Base-by-base conservation (phyloP, 2,888 invertebrate species). In the Hemithea aestivaria region DNA sequence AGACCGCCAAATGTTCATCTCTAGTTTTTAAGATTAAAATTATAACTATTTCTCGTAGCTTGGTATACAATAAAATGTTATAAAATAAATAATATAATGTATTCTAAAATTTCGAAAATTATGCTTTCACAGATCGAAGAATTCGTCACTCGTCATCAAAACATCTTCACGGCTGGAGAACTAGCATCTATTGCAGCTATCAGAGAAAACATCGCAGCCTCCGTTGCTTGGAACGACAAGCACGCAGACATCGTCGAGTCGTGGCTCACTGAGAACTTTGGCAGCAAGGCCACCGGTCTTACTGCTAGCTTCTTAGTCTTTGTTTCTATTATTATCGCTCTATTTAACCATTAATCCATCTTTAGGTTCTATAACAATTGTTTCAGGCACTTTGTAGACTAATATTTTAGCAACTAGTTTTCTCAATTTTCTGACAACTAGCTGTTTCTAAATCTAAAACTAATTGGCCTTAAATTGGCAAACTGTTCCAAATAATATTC, bases 81-180 rank as follows among this genome's bases (percentile, higher is more conserved):
- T n/a, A n/a, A n/a, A n/a, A n/a, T n/a, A n/a, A n/a, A n/a, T n/a
- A n/a, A n/a, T n/a, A n/a, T n/a, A n/a, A n/a, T n/a, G n/a, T n/a
- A n/a, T n/a, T n/a, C n/a, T n/a, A n/a, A n/a, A n/a, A n/a, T n/a
- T n/a, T n/a, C n/a, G n/a, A n/a, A n/a, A n/a, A n/a, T n/a, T n/a
- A n/a, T n/a, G n/a, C n/a, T n/a, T n/a, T n/a, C n/a, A 31, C 54
- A 85, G 84, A 62, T 84, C 8, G 58, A 68, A 0, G 48, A 62
- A 1, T 67, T 87, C 10, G 45, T 45, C 26, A 37, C 7, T 0
- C 65, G 61, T 0, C 67, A 85, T 40, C 45, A 65, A 10, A 11
- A 20, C 1, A 68, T 76, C 45, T 72, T 87, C 45, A 67, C 79
- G 0, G 80, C 81, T 1, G 82, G 73, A 7, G 87, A 87, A 39